A percentile compares a stretch with the other conserved stretches of the same genome.
Conservation (phyloP, 2,888 invertebrate species). For the Agrenia bidenticulata region DNA sequence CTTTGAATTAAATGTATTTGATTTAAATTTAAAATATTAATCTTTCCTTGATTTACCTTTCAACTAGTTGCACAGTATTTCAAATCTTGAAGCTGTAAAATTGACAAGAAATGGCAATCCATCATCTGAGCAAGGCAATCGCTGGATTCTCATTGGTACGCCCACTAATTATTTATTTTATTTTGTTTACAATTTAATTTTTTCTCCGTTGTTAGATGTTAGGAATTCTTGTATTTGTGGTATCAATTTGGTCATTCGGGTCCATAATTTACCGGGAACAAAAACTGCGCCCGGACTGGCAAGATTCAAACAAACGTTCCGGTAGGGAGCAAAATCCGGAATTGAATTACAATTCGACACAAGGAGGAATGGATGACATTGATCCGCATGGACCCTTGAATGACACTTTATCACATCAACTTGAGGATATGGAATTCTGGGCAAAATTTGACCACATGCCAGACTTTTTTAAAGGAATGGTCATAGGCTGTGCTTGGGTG, state of each 20-base stretch:
- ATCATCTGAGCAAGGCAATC: constrained; percentile 26
- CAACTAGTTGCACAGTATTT: no score
- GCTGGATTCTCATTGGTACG: constrained; percentile 28
- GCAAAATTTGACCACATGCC: constrained; percentile 21
- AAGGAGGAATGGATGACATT: no score
- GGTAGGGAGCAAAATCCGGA: no score
- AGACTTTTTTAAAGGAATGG: constrained; percentile 17
- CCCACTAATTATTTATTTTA: neutral
- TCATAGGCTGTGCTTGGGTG: constrained; percentile 16
- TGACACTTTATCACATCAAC: no score
- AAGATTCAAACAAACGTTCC: no score
- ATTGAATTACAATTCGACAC: no score
- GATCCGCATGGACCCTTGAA: no score
- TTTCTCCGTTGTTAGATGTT: neutral
- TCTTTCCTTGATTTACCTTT: no score
- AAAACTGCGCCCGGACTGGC: neutral
- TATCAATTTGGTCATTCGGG: neutral
- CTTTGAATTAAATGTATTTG: no score
- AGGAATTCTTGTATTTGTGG: neutral
- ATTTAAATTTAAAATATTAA: no score
- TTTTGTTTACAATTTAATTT: neutral
- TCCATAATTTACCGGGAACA: neutral
- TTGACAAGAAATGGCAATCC: constrained; percentile 28
- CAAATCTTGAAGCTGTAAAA: no score
- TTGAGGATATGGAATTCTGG: no score